These are phyloP conservation scores for Dryoscopus gambensis DNA, from an alignment of 2,113 vertebrate genomes.

Conservation along the genomic window DNA sequence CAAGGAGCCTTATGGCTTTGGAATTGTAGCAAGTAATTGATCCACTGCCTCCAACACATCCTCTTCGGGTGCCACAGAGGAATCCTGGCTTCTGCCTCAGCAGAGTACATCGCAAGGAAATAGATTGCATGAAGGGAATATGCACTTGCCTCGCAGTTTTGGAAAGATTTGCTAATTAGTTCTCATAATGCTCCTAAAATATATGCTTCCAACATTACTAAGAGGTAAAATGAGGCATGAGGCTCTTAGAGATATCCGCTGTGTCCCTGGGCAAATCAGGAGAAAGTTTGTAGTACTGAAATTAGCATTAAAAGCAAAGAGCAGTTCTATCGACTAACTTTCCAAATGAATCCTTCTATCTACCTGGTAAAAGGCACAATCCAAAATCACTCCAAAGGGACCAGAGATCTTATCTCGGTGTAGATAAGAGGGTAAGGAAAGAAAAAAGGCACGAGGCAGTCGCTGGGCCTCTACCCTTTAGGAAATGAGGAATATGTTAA, in stretches of 20 bases:
- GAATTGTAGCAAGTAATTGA: neutral
- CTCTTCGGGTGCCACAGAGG: neutral
- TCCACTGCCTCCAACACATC: slow-evolving; percentile 7
- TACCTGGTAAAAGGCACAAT: neutral
- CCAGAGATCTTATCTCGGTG: neutral
- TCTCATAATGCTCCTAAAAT: slow-evolving; percentile 44
- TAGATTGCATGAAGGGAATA: neutral
- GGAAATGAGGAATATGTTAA: neutral
- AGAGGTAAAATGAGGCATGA: slow-evolving; percentile 26
- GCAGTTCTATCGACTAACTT: neutral
- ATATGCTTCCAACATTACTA: neutral
- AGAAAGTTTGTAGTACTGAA: neutral
- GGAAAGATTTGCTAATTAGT: slow-evolving; percentile 28
- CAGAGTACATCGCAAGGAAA: neutral
- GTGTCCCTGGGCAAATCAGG: neutral
- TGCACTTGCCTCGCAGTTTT: neutral
- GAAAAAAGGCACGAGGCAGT: neutral
- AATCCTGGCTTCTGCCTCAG: slow-evolving; percentile 12
- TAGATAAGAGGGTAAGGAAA: neutral
- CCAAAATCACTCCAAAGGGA: neutral
- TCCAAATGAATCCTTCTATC: neutral
- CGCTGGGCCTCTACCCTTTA: neutral
- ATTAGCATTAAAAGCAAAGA: neutral
- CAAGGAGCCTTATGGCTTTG: neutral
- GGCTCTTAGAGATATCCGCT: neutral